Evolutionary conservation across 2,888 invertebrate species (phyloP).

Genomic region (Sphecodes monilicornis): DNA sequence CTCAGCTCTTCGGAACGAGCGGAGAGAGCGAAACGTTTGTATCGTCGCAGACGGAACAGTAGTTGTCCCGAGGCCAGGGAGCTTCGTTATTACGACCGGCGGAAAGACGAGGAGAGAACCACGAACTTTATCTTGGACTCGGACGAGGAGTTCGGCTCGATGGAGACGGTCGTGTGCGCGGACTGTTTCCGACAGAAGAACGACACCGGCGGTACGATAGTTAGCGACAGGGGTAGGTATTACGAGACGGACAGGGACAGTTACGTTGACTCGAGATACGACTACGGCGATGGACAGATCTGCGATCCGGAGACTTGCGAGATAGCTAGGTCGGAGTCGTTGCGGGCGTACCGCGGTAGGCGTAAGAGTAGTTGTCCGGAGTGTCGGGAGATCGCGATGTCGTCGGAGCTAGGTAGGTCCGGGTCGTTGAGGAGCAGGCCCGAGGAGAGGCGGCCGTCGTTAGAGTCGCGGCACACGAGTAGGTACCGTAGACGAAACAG

Average conservation of each 20-base stretch:
- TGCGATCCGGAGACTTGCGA: slow-evolving; percentile 61
- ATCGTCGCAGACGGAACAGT: slow-evolving; percentile 77
- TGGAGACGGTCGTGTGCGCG: slow-evolving; percentile 80
- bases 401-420: slow-evolving; percentile 68
- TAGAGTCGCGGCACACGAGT: slow-evolving; percentile 55
- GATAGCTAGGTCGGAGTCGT: slow-evolving; percentile 65
- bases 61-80: slow-evolving; percentile 71
- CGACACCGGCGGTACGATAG: background rate
- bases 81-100: slow-evolving; percentile 58
- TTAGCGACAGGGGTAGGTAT: slow-evolving; percentile 47
- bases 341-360: slow-evolving; percentile 64
- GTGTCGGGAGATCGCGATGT: slow-evolving; percentile 72
- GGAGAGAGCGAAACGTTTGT: slow-evolving; percentile 65
- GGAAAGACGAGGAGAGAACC: slow-evolving; percentile 59
- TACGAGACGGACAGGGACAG: slow-evolving; percentile 49
- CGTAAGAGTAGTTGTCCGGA: slow-evolving; percentile 79
- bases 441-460: slow-evolving; percentile 65
- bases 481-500: slow-evolving; percentile 79
- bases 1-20: slow-evolving; percentile 47
- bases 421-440: slow-evolving; percentile 55
- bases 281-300: slow-evolving; percentile 53
- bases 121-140: slow-evolving; percentile 72
- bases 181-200: slow-evolving; percentile 68
- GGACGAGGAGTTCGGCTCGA: slow-evolving; percentile 82
- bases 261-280: slow-evolving; percentile 65